Conservation (phyloP, 2,797 vertebrate genomes). For the Xenentodon cancila region DNA sequence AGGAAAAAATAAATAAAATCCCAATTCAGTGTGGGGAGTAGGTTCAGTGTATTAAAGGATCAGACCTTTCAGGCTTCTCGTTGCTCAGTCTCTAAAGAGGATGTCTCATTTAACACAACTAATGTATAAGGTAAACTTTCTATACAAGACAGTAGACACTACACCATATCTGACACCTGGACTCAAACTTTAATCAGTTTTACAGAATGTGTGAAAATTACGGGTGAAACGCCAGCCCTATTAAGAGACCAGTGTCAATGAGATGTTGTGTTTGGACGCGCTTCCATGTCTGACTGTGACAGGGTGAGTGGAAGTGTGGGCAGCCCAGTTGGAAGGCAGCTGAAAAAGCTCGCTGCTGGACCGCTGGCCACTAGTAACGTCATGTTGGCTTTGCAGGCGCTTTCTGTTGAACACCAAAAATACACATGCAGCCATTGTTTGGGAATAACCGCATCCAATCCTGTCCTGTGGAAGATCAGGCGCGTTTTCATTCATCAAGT, state of each 20-base stretch:
- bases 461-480: slow-evolving; percentile 5
- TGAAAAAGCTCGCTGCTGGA: slow-evolving; percentile 57
- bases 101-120: too few species aligned
- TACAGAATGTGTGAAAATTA: slow-evolving; percentile 39
- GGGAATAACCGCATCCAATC: slow-evolving; percentile 20
- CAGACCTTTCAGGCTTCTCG: too few species aligned
- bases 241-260: slow-evolving; percentile 54
- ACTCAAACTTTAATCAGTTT: slow-evolving; percentile 50
- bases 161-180: slow-evolving; percentile 20
- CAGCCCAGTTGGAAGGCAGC: slow-evolving; percentile 63
- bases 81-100: too few species aligned
- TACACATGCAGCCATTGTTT: slow-evolving; percentile 41
- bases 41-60: too few species aligned
- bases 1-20: slow-evolving; percentile 9
- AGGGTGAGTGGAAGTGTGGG: slow-evolving; percentile 62
- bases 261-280: slow-evolving; percentile 71
- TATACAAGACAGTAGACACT: too few species aligned
- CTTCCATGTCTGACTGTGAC: slow-evolving; percentile 49
- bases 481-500: background rate
- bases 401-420: slow-evolving; percentile 46
- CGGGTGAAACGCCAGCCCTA: slow-evolving; percentile 50
- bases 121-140: too few species aligned
- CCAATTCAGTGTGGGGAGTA: too few species aligned
- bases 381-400: slow-evolving; percentile 37
- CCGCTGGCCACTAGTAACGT: slow-evolving; percentile 51